These are phyloP conservation scores for Rhea americana DNA, from an alignment of 2,113 vertebrate species.

Conservation along the genomic window DNA sequence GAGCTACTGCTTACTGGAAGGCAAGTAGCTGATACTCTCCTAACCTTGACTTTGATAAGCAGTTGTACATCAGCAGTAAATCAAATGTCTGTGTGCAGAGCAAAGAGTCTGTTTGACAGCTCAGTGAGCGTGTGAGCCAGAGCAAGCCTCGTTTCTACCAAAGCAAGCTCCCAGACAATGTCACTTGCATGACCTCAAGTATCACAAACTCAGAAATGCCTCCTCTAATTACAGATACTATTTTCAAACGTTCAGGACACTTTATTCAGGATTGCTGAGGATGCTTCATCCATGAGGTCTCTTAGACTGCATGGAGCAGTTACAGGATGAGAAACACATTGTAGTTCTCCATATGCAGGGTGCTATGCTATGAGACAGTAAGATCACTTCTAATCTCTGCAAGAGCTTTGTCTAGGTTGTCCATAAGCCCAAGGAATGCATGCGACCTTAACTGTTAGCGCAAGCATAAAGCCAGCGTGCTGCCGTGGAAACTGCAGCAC, in stretches of 20 bases:
- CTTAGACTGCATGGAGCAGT: not conserved
- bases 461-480: not conserved
- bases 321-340: not conserved
- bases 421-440: not conserved
- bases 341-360: not conserved
- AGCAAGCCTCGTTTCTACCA: not conserved
- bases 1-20: not conserved
- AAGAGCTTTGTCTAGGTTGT: not conserved
- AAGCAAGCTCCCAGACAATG: not conserved
- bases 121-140: not conserved
- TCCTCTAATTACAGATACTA: not conserved
- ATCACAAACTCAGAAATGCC: not conserved
- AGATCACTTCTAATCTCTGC: not conserved
- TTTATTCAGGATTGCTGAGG: not conserved
- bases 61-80: not conserved
- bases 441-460: not conserved
- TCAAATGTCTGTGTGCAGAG: not conserved
- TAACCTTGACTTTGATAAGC: not conserved
- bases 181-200: not conserved
- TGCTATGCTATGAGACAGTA: not conserved
- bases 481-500: not conserved
- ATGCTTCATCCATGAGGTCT: not conserved
- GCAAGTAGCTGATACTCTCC: not conserved
- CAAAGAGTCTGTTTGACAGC: not conserved
- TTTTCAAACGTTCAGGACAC: not conserved